A percentile compares a stretch with the other conserved stretches of the same genome.
phyloP scores from a whole-genome alignment of 2,113 vertebrate species.

The Balaenoptera acutorostrata region DNA sequence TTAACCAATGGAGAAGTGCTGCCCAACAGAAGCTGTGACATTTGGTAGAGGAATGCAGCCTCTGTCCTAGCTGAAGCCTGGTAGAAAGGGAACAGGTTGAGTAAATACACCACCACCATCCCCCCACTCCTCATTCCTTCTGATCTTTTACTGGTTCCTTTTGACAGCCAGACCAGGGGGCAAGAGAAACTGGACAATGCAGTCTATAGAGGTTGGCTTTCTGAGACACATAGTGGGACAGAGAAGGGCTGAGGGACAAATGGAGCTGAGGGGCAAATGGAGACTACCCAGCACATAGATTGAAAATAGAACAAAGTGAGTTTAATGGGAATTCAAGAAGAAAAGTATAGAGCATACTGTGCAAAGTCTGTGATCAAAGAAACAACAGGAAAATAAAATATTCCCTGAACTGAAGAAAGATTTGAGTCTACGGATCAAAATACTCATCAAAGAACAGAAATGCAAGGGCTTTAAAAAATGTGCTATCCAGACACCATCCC shows the following conservation, averaged over 20 bases:
- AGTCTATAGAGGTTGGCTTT: neutral
- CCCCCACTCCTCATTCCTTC: neutral
- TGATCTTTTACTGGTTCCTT: neutral
- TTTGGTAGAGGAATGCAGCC: neutral
- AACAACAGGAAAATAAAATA: neutral
- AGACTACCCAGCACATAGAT: neutral
- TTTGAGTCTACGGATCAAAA: neutral
- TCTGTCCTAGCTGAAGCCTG: neutral
- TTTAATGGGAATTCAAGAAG: neutral
- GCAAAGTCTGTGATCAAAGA: neutral
- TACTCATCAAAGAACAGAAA: neutral
- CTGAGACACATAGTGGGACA: neutral
- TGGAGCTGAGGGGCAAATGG: neutral
- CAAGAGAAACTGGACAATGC: neutral
- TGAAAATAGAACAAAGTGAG: neutral
- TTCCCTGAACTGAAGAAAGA: neutral
- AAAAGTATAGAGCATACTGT: neutral
- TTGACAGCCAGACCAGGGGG: neutral
- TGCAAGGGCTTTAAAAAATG: neutral
- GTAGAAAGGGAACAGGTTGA: neutral
- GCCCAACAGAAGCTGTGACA: neutral
- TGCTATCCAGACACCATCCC: neutral
- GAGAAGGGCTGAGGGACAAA: neutral
- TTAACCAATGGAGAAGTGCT: neutral
- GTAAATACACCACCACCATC: neutral